Conservation (phyloP, 2,888 invertebrate species). For the Eupithecia pulchellata region DNA sequence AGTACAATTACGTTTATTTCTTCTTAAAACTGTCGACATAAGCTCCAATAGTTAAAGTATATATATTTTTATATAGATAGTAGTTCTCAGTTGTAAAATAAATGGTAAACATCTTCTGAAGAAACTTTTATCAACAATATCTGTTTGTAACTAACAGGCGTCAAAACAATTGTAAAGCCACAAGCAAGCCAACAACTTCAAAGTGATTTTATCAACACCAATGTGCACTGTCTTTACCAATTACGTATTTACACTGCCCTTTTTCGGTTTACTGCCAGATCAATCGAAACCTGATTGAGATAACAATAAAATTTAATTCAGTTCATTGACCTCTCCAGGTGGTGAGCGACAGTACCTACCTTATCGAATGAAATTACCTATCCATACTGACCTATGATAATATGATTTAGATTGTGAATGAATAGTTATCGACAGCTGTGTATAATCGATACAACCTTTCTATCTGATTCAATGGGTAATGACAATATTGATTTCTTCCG, state of each 20-base stretch:
- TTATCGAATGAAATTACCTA: constrained; percentile 55
- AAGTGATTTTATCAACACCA: neutral
- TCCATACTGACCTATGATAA: constrained; percentile 80
- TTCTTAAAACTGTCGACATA: neutral
- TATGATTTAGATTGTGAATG: constrained; percentile 67
- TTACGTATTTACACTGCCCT: constrained; percentile 62
- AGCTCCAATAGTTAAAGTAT: too few species aligned
- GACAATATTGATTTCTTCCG: constrained; percentile 26
- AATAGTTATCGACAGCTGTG: constrained; percentile 61
- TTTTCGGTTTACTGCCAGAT: constrained; percentile 59
- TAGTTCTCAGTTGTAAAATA: neutral
- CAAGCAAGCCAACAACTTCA: neutral
- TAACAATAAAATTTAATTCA: constrained; percentile 56
- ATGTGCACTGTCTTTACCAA: constrained; percentile 41
- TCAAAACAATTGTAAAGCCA: neutral
- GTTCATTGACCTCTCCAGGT: constrained; percentile 73
- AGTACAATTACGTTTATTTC: neutral
- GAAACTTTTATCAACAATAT: neutral
- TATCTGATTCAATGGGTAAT: constrained; percentile 20
- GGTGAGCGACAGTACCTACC: constrained; percentile 63
- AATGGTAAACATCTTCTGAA: neutral
- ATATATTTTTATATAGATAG: neutral
- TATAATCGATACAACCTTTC: constrained; percentile 23
- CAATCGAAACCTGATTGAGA: constrained; percentile 63
- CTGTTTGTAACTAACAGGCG: neutral